Conservation (phyloP, 2,113 vertebrate species). For the Corvus hawaiiensis region DNA sequence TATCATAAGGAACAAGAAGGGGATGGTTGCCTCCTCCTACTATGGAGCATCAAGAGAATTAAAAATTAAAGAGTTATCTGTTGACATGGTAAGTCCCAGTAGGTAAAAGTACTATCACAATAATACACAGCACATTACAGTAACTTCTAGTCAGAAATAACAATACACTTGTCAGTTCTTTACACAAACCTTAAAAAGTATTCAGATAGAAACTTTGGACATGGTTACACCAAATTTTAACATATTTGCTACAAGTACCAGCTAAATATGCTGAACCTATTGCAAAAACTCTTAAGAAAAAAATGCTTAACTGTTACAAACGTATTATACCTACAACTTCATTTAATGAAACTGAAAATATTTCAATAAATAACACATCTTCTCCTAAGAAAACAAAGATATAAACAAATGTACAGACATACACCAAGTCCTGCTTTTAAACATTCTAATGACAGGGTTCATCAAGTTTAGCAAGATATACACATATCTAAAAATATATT, state of each 20-base stretch:
- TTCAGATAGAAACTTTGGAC: neutral
- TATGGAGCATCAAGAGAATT: conserved; percentile 7
- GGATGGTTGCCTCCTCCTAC: conserved; percentile 93
- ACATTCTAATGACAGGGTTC: neutral
- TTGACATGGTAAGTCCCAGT: neutral
- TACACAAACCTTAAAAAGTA: neutral
- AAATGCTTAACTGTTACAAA: neutral
- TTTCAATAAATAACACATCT: neutral
- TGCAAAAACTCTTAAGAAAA: neutral
- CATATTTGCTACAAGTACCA: neutral
- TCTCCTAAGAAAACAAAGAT: neutral
- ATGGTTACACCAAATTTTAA: neutral
- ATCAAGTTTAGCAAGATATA: neutral
- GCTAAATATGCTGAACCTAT: neutral
- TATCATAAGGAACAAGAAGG: conserved; percentile 92
- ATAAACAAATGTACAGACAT: neutral
- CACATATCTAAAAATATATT: neutral
- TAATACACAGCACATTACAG: neutral
- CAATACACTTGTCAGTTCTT: neutral
- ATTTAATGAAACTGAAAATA: neutral
- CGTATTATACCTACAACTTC: neutral
- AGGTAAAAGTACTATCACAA: neutral
- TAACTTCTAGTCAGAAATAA: neutral
- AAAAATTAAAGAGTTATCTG: neutral
- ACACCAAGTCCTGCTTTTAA: neutral